Evolutionary conservation across 2,113 vertebrate genomes (phyloP).

Genomic region (Notothenia rossii): DNA sequence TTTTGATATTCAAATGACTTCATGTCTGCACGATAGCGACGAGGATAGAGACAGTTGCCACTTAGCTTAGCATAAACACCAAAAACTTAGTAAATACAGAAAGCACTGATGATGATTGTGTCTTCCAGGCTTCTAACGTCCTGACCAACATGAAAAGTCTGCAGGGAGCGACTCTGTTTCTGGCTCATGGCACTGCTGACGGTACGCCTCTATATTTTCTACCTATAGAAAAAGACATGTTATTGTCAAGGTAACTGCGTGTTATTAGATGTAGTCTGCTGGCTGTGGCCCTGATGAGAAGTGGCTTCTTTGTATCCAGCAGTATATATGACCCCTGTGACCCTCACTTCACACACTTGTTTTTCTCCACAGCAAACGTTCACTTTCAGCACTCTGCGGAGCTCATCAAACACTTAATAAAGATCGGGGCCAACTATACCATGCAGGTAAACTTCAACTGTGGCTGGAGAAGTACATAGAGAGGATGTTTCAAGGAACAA

Average conservation of each 20-base stretch:
- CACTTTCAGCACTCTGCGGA: constrained; percentile 98
- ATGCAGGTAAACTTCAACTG: constrained; percentile 88
- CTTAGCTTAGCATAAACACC: too few species aligned
- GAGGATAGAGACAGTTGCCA: too few species aligned
- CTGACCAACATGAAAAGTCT: constrained; percentile 89
- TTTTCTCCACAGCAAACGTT: constrained; percentile 89
- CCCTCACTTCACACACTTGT: constrained; percentile 14
- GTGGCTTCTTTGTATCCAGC: background rate
- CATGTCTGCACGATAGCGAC: too few species aligned
- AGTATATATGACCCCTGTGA: background rate
- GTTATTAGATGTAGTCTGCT: background rate
- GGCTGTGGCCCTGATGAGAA: background rate
- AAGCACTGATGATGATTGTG: background rate
- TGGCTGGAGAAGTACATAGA: too few species aligned
- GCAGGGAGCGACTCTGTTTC: constrained; percentile 90
- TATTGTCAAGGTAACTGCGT: background rate
- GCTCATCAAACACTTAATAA: constrained; percentile 95
- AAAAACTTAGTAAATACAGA: too few species aligned
- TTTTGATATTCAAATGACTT: too few species aligned
- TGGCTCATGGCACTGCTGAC: constrained; percentile 95
- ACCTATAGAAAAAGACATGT: background rate
- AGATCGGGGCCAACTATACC: constrained; percentile 95
- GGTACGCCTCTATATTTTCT: constrained; percentile 78
- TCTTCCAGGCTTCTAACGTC: constrained; percentile 88
- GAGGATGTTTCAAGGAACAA: too few species aligned